Evolutionary conservation across 2,888 invertebrate genomes (phyloP), one percentile per base, ranked within the genome.

Genomic region (Portevinia maculata): DNA sequence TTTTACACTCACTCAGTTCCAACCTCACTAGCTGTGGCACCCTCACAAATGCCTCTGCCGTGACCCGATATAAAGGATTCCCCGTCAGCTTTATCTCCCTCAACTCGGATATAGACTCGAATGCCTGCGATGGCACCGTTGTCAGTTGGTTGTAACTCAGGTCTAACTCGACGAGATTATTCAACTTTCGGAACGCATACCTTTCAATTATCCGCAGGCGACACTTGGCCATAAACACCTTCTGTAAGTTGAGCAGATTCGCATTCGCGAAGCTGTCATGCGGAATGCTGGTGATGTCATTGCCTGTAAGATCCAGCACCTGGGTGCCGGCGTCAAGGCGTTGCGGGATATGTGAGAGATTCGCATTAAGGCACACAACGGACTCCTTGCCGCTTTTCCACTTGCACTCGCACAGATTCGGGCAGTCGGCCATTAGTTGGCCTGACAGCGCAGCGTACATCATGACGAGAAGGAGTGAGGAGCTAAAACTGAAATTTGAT

Each of bases 351-450:
- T 93, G 92, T 86, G 94, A 93, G 86, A 96, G 92, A 88, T 95
- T 95, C 79, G 95, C 95, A 89, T 94, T 94, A 86, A 93, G 93
- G 91, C 96, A 97, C 87, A 95, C 92, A 71, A 96, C 96, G 57
- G 96, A 95, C 91, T 96, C 96, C 90, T 96, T 96, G 87, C 96
- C 96, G 88, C 94, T 94, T 90, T 95, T 95, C 96, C 96, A 97
- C 91, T 96, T 96, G 92, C 96, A 96, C 91, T 96, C 95, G 91
- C 96, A 97, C 86, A 94, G 92, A 84, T 93, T 92, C 62, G 95
- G 95, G 89, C 95, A 95, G 87, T 94, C 94, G 88, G 93, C 93
- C 85, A 91, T 87, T 28, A 87, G 84, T 52, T 86, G 85, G 79
- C 86, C 86, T 8, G 86, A 86, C 78, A 90, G 86, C 32, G 85